Evolutionary conservation across 1,140 invertebrate genomes (phyloP).

Genomic region (Lepidurus packardi): DNA sequence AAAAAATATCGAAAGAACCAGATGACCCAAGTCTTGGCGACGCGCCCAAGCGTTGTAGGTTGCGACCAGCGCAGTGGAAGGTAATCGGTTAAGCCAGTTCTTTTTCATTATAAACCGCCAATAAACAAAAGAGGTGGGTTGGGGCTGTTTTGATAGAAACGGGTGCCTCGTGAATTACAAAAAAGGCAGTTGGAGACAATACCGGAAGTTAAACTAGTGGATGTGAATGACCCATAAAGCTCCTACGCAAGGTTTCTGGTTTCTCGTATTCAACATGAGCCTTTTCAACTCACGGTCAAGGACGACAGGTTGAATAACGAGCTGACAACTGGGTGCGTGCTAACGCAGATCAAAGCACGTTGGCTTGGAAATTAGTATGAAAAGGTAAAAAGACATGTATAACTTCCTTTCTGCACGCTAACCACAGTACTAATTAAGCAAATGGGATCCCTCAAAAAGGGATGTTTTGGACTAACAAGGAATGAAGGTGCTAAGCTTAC

Average conservation of each 20-base stretch:
- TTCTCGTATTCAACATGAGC: neutral
- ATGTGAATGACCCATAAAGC: neutral
- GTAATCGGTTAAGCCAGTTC: too few species aligned
- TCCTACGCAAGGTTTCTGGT: neutral
- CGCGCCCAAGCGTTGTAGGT: neutral
- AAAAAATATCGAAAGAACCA: neutral
- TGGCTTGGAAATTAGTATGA: neutral
- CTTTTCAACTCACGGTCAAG: conserved; percentile 9
- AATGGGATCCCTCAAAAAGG: neutral
- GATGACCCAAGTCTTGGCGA: neutral
- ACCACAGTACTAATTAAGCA: neutral
- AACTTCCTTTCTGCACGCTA: neutral
- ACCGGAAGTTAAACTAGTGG: neutral
- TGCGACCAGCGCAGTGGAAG: too few species aligned
- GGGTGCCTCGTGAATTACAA: too few species aligned
- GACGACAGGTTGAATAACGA: conserved; percentile 13
- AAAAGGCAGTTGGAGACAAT: too few species aligned
- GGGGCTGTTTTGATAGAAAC: too few species aligned
- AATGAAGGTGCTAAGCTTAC: neutral
- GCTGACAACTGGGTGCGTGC: neutral
- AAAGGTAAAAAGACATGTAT: neutral
- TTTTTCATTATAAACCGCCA: too few species aligned
- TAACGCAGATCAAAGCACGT: neutral
- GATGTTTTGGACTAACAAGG: neutral
- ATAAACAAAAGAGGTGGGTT: too few species aligned